phyloP scores from a whole-genome alignment of 2,888 invertebrate species.

The Stegana nigrithorax region DNA sequence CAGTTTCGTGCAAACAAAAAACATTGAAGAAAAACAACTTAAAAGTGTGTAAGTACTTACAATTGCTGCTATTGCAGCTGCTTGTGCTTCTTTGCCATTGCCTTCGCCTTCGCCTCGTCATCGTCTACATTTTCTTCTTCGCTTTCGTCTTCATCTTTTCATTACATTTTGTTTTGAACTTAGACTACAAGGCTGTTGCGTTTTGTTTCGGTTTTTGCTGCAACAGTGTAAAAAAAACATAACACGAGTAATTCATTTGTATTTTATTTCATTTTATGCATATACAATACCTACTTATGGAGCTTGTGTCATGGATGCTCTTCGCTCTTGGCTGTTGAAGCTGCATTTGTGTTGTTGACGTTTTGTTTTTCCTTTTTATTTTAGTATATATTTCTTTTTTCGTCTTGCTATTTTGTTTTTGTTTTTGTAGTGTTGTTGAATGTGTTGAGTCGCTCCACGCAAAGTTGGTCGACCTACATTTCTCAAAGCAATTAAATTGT shows the following conservation, averaged over 20 bases:
- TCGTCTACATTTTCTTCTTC: neutral
- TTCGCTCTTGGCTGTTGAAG: too few relatives aligned
- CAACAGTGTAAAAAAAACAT: too few relatives aligned
- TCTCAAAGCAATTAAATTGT: conserved; percentile 42
- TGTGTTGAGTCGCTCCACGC: neutral
- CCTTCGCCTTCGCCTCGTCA: too few relatives aligned
- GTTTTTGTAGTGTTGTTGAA: neutral
- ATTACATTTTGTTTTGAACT: neutral
- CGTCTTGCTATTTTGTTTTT: too few relatives aligned
- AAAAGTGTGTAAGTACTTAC: too few relatives aligned
- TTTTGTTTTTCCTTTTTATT: too few relatives aligned
- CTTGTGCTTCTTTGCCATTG: too few relatives aligned
- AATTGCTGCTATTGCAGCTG: too few relatives aligned
- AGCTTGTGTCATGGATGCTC: neutral
- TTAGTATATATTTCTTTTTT: too few relatives aligned
- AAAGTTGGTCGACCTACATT: conserved; percentile 43
- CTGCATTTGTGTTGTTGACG: neutral
- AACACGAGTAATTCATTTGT: neutral
- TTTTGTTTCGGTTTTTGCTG: neutral
- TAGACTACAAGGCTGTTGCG: too few relatives aligned
- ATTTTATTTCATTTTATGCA: neutral
- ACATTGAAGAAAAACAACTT: too few relatives aligned
- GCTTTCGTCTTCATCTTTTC: neutral
- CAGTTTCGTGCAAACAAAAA: too few relatives aligned
- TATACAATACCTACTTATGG: neutral